Conservation (phyloP, 2,113 vertebrate genomes). For the Myotis brandtii region DNA sequence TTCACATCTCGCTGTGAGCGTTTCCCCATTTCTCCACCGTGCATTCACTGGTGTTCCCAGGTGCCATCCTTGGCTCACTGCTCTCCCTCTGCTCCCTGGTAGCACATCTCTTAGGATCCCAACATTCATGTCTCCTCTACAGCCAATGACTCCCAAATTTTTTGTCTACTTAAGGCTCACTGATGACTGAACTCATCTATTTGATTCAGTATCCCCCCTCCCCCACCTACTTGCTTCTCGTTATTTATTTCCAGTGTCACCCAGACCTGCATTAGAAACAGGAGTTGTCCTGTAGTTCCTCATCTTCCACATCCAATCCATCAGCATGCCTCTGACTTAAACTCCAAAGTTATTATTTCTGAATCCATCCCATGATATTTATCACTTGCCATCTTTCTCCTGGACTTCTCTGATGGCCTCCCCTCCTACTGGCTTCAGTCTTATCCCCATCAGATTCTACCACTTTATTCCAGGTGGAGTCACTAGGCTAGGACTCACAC, state of each 20-base stretch:
- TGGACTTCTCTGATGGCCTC: not conserved
- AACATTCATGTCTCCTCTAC: fast-evolving
- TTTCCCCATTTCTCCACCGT: fast-evolving
- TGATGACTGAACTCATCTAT: not conserved
- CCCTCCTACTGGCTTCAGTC: not conserved
- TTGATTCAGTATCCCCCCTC: not conserved
- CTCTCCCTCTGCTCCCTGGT: too few relatives aligned
- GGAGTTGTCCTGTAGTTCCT: not conserved
- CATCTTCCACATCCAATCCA: not conserved
- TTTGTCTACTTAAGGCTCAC: not conserved
- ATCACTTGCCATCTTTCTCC: not conserved
- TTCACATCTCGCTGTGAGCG: not conserved
- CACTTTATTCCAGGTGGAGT: not conserved
- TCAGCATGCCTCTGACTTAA: too few relatives aligned
- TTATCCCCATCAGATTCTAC: not conserved
- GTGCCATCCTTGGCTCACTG: not conserved
- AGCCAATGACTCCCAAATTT: not conserved
- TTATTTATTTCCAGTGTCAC: not conserved
- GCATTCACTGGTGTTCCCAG: fast-evolving
- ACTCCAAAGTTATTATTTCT: not conserved
- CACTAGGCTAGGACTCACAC: too few relatives aligned
- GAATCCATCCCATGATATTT: not conserved
- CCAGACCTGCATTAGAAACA: not conserved
- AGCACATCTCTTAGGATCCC: not conserved
- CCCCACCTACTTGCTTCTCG: not conserved